Evolutionary conservation across 2,888 invertebrate genomes (phyloP).

Genomic region (Alcis repandata): DNA sequence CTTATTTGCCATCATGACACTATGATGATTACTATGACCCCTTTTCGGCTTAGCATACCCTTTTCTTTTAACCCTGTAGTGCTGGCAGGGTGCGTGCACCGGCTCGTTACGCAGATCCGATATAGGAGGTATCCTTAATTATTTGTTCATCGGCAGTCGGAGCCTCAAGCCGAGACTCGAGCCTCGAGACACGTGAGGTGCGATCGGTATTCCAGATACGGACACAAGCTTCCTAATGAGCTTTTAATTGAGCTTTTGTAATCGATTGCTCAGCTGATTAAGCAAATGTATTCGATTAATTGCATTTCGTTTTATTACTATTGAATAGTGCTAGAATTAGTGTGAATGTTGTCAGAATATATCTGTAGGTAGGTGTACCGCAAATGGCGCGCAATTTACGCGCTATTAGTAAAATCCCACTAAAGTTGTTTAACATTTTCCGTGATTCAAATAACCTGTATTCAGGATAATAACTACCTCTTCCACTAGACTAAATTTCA

Average conservation of each 20-base stretch:
- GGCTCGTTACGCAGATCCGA: conserved; percentile 26
- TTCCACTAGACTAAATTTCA: too few species aligned
- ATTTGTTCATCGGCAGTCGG: conserved; percentile 24
- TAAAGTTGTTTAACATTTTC: too few species aligned
- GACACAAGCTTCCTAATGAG: conserved; percentile 31
- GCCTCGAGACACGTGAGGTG: conserved; percentile 22
- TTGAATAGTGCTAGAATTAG: not conserved
- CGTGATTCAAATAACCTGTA: too few species aligned
- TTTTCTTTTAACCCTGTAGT: too few species aligned
- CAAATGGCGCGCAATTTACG: too few species aligned
- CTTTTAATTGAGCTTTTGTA: conserved; percentile 36
- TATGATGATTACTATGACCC: too few species aligned
- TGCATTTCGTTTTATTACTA: conserved; percentile 20
- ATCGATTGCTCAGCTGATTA: conserved; percentile 33
- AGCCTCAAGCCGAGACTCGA: not conserved
- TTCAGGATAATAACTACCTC: too few species aligned
- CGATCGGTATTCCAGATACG: conserved; percentile 30
- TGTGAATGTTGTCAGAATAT: not conserved
- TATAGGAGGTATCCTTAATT: conserved; percentile 32
- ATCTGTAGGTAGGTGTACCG: not conserved
- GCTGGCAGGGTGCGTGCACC: conserved; percentile 12
- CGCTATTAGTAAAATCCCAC: too few species aligned
- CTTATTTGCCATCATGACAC: too few species aligned
- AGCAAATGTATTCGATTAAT: conserved; percentile 28
- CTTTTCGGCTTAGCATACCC: too few species aligned